Conservation (phyloP, 2,797 vertebrate genomes). For the Cryptoblepharus egeriae region DNA sequence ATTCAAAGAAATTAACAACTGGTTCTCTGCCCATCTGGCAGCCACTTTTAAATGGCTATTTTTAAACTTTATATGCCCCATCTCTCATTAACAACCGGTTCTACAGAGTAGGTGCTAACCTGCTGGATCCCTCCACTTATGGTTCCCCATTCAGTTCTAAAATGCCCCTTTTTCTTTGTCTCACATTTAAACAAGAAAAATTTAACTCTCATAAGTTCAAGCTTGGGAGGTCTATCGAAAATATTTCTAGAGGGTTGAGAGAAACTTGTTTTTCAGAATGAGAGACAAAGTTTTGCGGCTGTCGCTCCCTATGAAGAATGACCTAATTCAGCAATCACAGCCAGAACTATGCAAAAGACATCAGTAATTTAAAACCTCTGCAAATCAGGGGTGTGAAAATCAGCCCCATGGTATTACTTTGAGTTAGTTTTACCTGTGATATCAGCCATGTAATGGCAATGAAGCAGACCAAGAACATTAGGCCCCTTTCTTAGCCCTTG, state of each 20-base stretch:
- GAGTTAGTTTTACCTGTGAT: slow-evolving; percentile 44
- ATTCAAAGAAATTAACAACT: no score
- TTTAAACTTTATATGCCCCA: no score
- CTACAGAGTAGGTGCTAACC: no score
- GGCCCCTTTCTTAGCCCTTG: not conserved
- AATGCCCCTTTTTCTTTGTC: not conserved
- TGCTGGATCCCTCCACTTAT: no score
- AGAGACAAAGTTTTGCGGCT: slow-evolving; percentile 58
- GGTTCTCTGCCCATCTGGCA: no score
- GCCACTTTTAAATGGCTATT: no score
- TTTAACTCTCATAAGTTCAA: slow-evolving; percentile 1
- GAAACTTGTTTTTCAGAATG: slow-evolving; percentile 7
- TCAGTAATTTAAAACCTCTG: slow-evolving; percentile 66
- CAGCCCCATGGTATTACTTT: slow-evolving; percentile 30
- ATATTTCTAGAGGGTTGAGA: not conserved
- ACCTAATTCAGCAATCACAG: slow-evolving; percentile 55
- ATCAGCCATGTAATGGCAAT: slow-evolving; percentile 55
- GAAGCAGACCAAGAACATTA: slow-evolving; percentile 21
- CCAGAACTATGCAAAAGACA: slow-evolving; percentile 48
- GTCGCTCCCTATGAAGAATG: slow-evolving; percentile 54
- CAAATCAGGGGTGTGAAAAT: slow-evolving; percentile 57
- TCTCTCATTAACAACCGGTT: no score
- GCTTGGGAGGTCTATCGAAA: not conserved
- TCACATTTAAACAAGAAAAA: not conserved
- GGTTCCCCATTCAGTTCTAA: not conserved